phyloP scores from a whole-genome alignment of 2,797 vertebrate species.

The Ataeniobius toweri region DNA sequence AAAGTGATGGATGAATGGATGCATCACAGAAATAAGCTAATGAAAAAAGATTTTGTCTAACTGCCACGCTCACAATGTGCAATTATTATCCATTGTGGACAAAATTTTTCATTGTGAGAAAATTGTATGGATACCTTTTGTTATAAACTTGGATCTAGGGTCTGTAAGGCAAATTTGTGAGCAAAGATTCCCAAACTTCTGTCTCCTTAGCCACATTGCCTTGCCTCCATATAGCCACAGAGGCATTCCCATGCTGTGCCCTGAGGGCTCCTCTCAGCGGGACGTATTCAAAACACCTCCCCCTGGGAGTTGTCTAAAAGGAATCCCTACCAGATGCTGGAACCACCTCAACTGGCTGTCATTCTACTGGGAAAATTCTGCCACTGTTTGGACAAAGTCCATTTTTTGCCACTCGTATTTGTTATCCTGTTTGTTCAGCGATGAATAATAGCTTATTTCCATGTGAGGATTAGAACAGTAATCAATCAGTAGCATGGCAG shows the following conservation, averaged over 20 bases:
- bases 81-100: too few relatives aligned
- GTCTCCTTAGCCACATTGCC: neutral
- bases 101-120: too few relatives aligned
- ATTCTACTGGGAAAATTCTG: neutral
- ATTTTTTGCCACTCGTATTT: neutral
- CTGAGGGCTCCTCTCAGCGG: neutral
- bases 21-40: too few relatives aligned
- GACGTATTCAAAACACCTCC: neutral
- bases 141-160: too few relatives aligned
- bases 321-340: conserved; percentile 7
- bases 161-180: too few relatives aligned
- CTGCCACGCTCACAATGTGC: too few relatives aligned
- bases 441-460: neutral
- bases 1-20: too few relatives aligned
- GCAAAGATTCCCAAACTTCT: neutral
- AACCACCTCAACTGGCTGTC: neutral
- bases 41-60: too few relatives aligned
- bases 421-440: conserved; percentile 5
- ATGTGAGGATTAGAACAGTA: neutral
- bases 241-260: neutral
- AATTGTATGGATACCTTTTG: too few relatives aligned
- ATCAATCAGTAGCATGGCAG: conserved; percentile 2
- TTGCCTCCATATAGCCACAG: too few relatives aligned
- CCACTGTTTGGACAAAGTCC: neutral
- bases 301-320: neutral